phyloP scores from a whole-genome alignment of 2,797 vertebrate genomes.

The Tadarida brasiliensis region DNA sequence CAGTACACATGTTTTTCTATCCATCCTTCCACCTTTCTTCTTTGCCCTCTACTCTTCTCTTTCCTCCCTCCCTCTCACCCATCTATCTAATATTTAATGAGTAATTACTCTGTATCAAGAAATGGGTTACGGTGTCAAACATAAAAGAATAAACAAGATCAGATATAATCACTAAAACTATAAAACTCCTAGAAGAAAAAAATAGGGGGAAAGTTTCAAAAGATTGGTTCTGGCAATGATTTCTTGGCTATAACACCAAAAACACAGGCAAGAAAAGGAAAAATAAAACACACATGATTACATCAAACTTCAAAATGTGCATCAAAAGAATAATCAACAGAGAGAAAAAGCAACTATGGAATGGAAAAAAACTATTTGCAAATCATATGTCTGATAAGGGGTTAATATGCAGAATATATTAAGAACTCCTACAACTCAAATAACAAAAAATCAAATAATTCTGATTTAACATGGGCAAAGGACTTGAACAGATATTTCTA shows the following conservation, averaged over 20 bases:
- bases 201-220: too few species aligned
- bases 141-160: too few species aligned
- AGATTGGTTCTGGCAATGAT: too few species aligned
- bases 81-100: neutral
- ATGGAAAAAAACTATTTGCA: neutral
- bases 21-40: neutral
- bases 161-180: too few species aligned
- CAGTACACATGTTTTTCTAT: neutral
- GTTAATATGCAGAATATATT: neutral
- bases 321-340: constrained; percentile 9
- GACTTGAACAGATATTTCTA: neutral
- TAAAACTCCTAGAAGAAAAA: too few species aligned
- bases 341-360: neutral
- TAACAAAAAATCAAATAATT: neutral
- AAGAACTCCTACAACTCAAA: neutral
- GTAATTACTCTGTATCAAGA: too few species aligned
- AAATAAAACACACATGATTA: neutral
- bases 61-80: neutral
- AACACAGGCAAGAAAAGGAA: neutral
- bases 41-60: neutral
- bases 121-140: too few species aligned
- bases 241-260: too few species aligned
- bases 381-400: too few species aligned
- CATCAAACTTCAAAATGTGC: neutral
- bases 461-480: neutral